These are phyloP conservation scores for Mola mola DNA, from an alignment of 2,113 vertebrate species.

Conservation along the genomic window DNA sequence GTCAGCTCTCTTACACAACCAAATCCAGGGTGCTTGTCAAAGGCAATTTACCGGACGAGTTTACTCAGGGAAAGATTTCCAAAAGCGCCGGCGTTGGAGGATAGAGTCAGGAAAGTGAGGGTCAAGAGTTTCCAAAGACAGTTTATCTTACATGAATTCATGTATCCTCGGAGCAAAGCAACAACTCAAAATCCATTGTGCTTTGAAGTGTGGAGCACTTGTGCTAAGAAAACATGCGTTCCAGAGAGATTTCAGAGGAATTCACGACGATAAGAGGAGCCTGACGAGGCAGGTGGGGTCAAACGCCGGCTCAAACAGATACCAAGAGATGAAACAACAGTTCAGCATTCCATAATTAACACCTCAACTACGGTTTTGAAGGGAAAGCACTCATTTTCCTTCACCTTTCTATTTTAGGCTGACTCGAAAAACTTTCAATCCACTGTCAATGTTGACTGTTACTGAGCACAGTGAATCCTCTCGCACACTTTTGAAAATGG, in stretches of 20 bases:
- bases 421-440: too few species aligned
- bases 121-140: constrained; percentile 28
- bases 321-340: constrained; percentile 1
- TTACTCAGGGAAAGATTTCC: constrained; percentile 35
- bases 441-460: too few species aligned
- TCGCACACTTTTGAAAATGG: too few species aligned
- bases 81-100: constrained; percentile 27
- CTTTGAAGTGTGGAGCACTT: constrained; percentile 5
- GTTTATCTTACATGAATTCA: constrained; percentile 19
- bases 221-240: neutral
- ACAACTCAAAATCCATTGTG: constrained; percentile 14
- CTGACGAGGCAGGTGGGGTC: too few species aligned
- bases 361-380: too few species aligned
- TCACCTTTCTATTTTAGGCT: too few species aligned
- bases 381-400: too few species aligned
- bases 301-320: too few species aligned
- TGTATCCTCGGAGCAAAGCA: constrained; percentile 14
- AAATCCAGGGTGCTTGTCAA: constrained; percentile 39
- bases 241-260: constrained; percentile 6
- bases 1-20: constrained; percentile 37
- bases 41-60: constrained; percentile 25
- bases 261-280: too few species aligned
- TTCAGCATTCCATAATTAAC: too few species aligned
- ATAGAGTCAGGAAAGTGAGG: constrained; percentile 8
- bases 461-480: too few species aligned